Evolutionary conservation across 2,113 vertebrate genomes (phyloP).

Genomic region (Lampris megalopsis): DNA sequence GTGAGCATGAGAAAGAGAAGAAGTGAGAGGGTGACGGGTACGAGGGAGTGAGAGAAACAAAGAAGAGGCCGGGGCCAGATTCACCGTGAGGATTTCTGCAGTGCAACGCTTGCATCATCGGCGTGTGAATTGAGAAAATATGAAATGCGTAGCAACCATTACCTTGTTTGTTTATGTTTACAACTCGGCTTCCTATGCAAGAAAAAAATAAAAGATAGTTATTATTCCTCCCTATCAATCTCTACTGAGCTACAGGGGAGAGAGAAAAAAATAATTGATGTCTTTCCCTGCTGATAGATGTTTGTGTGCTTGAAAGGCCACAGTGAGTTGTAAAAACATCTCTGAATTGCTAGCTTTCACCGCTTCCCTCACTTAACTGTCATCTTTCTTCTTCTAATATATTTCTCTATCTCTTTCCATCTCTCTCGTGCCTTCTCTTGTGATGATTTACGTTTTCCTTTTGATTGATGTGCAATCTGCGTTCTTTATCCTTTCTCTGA

Average conservation of each 20-base stretch:
- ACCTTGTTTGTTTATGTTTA: neutral
- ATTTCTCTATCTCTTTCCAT: neutral
- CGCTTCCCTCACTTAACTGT: neutral
- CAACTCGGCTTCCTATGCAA: constrained; percentile 5
- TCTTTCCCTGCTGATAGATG: constrained; percentile 60
- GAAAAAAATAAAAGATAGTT: constrained; percentile 22
- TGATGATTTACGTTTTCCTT: constrained; percentile 37
- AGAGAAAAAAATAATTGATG: constrained; percentile 21
- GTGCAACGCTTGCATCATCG: constrained; percentile 1
- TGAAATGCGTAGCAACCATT: neutral
- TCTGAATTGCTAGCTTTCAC: constrained; percentile 46
- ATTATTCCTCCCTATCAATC: constrained; percentile 13
- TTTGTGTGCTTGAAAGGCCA: constrained; percentile 54
- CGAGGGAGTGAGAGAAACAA: no score
- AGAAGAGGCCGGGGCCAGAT: neutral
- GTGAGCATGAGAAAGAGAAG: constrained; percentile 33
- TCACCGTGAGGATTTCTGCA: constrained; percentile 15
- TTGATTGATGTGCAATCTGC: constrained; percentile 45
- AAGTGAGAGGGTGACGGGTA: neutral
- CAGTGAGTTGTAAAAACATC: constrained; percentile 55
- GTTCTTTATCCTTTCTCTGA: constrained; percentile 14
- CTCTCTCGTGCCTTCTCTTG: neutral
- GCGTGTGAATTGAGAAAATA: constrained; percentile 12
- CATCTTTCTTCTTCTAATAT: neutral
- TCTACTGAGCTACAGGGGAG: neutral